Percentiles rank a stretch among this genome's conserved stretches.
These are phyloP conservation scores for Etheostoma cragini DNA, from an alignment of 2,113 vertebrate species.

Conservation along the genomic window DNA sequence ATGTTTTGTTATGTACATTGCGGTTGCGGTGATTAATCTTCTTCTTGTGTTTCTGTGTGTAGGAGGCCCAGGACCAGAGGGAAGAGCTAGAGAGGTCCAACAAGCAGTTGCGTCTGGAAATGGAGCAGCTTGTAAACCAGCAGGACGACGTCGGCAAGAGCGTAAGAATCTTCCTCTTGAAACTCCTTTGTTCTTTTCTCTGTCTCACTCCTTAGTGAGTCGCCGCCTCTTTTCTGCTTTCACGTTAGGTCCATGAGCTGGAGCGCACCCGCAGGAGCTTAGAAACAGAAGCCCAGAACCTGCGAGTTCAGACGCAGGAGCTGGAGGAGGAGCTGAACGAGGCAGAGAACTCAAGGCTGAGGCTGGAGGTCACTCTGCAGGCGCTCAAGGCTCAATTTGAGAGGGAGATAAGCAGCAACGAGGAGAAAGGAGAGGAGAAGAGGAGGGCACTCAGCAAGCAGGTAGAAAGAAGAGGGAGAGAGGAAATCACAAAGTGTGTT, in stretches of 20 bases:
- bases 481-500: not conserved
- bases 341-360: slow-evolving; percentile 77
- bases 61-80: slow-evolving; percentile 86
- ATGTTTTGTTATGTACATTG: not conserved
- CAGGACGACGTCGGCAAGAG: slow-evolving; percentile 94
- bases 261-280: slow-evolving; percentile 86
- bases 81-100: slow-evolving; percentile 91
- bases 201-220: slow-evolving; percentile 16
- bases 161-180: slow-evolving; percentile 72
- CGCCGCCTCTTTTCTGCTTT: not conserved
- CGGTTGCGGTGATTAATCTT: not conserved
- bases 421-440: slow-evolving; percentile 88
- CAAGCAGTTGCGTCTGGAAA: slow-evolving; percentile 88
- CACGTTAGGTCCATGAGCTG: slow-evolving; percentile 89
- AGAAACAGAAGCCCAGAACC: slow-evolving; percentile 87
- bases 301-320: slow-evolving; percentile 85
- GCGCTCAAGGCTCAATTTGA: slow-evolving; percentile 87
- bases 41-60: slow-evolving; percentile 20
- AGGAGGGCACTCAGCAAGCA: slow-evolving; percentile 86
- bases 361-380: slow-evolving; percentile 86
- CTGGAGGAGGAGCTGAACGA: slow-evolving; percentile 80
- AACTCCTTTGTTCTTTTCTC: not conserved
- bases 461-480: slow-evolving; percentile 54
- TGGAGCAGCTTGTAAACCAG: slow-evolving; percentile 92
- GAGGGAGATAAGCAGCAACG: slow-evolving; percentile 82